phyloP scores from a whole-genome alignment of 2,888 invertebrate species.

The Synergus itoensis region DNA sequence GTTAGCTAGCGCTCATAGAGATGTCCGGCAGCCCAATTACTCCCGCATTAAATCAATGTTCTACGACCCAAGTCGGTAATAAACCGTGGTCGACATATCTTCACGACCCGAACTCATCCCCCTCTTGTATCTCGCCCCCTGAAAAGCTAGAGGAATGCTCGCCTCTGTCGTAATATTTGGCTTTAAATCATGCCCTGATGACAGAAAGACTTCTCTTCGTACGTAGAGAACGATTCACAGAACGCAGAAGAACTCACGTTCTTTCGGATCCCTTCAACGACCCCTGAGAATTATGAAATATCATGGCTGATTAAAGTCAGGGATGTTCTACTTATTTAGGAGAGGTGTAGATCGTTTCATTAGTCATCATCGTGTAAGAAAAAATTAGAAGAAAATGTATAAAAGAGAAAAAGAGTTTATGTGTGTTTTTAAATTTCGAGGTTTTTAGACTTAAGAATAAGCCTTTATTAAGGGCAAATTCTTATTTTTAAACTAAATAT shows the following conservation, averaged over 20 bases:
- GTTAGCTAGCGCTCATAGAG: constrained; percentile 72
- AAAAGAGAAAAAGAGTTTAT: background rate
- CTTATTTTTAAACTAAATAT: too few species aligned
- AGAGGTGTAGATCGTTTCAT: background rate
- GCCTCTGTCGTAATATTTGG: constrained; percentile 77
- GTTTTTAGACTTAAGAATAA: background rate
- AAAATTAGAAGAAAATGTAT: background rate
- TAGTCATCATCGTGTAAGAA: background rate
- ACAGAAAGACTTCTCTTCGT: constrained; percentile 64
- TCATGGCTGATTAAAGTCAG: constrained; percentile 45
- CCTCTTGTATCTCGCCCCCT: constrained; percentile 50
- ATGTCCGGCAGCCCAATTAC: constrained; percentile 76
- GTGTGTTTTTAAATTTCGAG: background rate
- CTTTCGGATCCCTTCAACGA: constrained; percentile 42
- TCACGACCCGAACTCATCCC: constrained; percentile 61
- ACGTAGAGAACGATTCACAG: constrained; percentile 54
- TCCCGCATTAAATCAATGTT: constrained; percentile 78
- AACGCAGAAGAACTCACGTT: constrained; percentile 58
- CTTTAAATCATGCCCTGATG: constrained; percentile 77
- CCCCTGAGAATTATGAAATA: constrained; percentile 40
- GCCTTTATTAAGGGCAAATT: background rate
- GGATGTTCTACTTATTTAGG: background rate
- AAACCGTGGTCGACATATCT: constrained; percentile 74
- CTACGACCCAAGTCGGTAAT: constrained; percentile 72
- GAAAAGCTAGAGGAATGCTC: constrained; percentile 72